Percentiles rank a stretch among this genome's conserved stretches.
Conservation (phyloP, 1,140 invertebrate genomes). For the Sesamia nonagrioides region DNA sequence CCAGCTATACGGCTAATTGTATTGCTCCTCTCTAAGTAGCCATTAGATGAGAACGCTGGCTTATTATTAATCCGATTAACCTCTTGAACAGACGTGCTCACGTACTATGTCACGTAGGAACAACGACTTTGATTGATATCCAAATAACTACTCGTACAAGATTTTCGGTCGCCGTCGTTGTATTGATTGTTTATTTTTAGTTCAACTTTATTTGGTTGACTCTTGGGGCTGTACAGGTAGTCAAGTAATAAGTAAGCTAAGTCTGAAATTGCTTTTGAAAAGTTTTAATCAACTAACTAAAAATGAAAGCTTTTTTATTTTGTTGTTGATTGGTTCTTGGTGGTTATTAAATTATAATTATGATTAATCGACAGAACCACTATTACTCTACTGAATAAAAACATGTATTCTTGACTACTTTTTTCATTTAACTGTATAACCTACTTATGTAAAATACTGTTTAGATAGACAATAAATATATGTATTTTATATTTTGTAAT, state of each 20-base stretch:
- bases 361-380: background rate
- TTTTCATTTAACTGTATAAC: too few species aligned
- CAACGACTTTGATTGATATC: slow-evolving; percentile 32
- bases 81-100: slow-evolving; percentile 32
- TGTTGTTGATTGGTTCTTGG: background rate
- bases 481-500: too few species aligned
- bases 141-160: slow-evolving; percentile 32
- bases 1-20: slow-evolving; percentile 39
- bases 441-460: too few species aligned
- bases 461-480: too few species aligned
- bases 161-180: slow-evolving; percentile 13
- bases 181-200: slow-evolving; percentile 41
- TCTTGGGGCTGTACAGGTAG: background rate
- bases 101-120: slow-evolving; percentile 26
- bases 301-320: too few species aligned
- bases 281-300: background rate
- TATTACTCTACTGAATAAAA: background rate
- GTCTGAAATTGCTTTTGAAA: background rate
- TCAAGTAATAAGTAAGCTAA: background rate
- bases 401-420: too few species aligned
- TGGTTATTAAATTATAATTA: background rate
- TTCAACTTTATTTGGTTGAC: slow-evolving; percentile 20
- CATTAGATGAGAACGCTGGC: slow-evolving; percentile 10
- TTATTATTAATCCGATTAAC: slow-evolving; percentile 27
- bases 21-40: slow-evolving; percentile 31